A percentile compares a stretch with the other conserved stretches of the same genome.
Conservation (phyloP, 2,797 vertebrate species). For the Heliangelus exortis region DNA sequence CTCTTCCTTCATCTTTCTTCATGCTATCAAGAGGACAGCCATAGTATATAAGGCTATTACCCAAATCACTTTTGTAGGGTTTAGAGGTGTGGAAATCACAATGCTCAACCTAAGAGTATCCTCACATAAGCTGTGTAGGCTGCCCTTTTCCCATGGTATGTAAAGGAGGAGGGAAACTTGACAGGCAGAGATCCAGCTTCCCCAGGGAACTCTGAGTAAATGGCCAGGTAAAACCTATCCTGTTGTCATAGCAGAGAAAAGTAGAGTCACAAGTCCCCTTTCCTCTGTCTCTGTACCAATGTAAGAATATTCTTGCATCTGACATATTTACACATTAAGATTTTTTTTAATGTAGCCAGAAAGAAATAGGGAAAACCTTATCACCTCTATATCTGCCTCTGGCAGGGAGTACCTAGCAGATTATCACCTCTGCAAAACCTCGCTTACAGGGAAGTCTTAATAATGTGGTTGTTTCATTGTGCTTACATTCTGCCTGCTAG, state of each 20-base stretch:
- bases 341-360: background rate
- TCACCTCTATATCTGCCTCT: background rate
- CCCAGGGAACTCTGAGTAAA: background rate
- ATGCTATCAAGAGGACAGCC: background rate
- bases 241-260: background rate
- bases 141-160: background rate
- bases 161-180: background rate
- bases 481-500: background rate
- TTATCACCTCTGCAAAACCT: slow-evolving; percentile 1
- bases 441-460: background rate
- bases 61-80: background rate
- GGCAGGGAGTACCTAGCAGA: background rate
- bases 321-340: background rate
- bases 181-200: background rate
- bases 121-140: background rate
- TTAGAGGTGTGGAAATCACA: background rate
- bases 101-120: background rate
- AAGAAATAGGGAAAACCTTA: background rate
- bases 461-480: background rate
- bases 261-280: background rate
- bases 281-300: background rate
- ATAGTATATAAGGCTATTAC: background rate
- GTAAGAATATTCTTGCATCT: background rate
- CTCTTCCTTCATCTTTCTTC: background rate
- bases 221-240: background rate